Evolutionary conservation across 2,888 invertebrate species (phyloP), one percentile per base, ranked within the genome.

Genomic region (Dendrolimus pini): DNA sequence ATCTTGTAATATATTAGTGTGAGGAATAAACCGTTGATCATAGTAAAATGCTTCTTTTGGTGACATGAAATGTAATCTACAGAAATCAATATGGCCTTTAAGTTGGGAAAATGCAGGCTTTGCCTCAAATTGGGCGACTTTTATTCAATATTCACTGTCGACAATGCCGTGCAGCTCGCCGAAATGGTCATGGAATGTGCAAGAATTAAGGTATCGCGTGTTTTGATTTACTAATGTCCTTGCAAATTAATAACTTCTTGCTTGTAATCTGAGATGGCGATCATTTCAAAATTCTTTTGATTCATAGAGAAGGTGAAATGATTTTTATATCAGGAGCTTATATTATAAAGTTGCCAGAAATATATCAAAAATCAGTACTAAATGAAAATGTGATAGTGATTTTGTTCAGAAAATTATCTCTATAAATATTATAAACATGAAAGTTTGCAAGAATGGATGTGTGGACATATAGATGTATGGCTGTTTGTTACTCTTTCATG

Each of bases 101-200:
- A 89, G 76, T 82, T 91, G 61, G 91, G 91, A 76, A 91, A 91
- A 85, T 91, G 91, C 77, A 87, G 91, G 77, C 85, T 91, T 56
- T 91, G 91, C 76, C 86, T 91, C 76, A 91, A 91, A 75, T 84
- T 91, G 59, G 91, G 91, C 56, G 91, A 91, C 67, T 91, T 91
- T 68, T 91, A 89, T 69, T 91, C 91, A 63, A 91, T 91, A 70
- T 91, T 90, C 66, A 86, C 91, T 59, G 78, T 85, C 72, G 91
- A 91, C 78, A 90, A 89, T 75, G 79, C 83, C 52, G 63, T 90
- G 52, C 91, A 89, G 66, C 80, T 91, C 13, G 84, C 91, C 41
- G 90, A 90, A 63, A 91, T 91, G 91, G 91, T 85, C 59, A 91
- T 91, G 91, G 91, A 90, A 66, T 91, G 91, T 66, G 75, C 91